Percentiles rank a stretch among this genome's conserved stretches.
phyloP scores from a whole-genome alignment of 2,888 invertebrate species.

The Cecidostiba fungosa region DNA sequence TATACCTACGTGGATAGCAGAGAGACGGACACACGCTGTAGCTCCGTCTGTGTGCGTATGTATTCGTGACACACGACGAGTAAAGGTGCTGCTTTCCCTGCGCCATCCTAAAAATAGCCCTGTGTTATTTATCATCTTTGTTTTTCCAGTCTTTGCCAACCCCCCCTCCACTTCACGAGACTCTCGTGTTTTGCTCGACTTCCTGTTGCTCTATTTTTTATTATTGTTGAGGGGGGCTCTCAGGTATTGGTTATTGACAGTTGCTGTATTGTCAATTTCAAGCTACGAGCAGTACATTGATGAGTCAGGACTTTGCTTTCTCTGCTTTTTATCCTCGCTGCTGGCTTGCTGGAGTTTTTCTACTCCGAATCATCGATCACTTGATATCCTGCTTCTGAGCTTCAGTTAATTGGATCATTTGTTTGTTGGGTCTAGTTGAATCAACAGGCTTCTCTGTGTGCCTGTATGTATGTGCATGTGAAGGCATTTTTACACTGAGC shows the following conservation, averaged over 20 bases:
- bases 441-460: slow-evolving; percentile 14
- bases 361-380: slow-evolving; percentile 40
- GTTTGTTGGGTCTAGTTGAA: slow-evolving; percentile 9
- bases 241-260: slow-evolving; percentile 23
- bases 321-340: slow-evolving; percentile 23
- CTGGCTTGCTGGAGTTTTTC: slow-evolving; percentile 28
- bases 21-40: not conserved
- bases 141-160: slow-evolving; percentile 1
- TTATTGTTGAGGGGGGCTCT: not conserved
- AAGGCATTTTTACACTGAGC: not conserved
- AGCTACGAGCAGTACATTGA: slow-evolving; percentile 20
- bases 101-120: slow-evolving; percentile 1
- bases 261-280: slow-evolving; percentile 21
- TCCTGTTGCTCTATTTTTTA: slow-evolving; percentile 54
- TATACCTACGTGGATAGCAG: not conserved
- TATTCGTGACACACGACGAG: slow-evolving; percentile 24
- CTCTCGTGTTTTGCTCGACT: slow-evolving; percentile 22
- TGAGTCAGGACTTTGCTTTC: slow-evolving; percentile 49
- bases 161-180: not conserved
- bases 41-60: not conserved
- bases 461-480: not conserved
- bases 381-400: slow-evolving; percentile 39
- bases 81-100: slow-evolving; percentile 30
- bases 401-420: slow-evolving; percentile 15
- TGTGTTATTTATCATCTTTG: slow-evolving; percentile 12